Evolutionary conservation across 1,140 invertebrate species (phyloP).

Genomic region (Drosophila ogumai): DNA sequence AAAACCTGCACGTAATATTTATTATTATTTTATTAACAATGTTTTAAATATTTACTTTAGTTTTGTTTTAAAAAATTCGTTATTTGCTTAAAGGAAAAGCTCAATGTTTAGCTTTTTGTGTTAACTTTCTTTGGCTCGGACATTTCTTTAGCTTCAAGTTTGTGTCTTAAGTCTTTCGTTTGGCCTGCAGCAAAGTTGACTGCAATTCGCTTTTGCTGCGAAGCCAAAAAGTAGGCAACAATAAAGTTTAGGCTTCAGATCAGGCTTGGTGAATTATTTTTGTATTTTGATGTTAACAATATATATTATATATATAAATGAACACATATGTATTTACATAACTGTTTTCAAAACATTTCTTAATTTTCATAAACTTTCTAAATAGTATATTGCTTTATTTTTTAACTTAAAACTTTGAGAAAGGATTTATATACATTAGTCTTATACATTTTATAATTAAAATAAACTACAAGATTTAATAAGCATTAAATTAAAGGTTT

Average conservation of each 20-base stretch:
- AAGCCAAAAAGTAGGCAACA: constrained; percentile 39
- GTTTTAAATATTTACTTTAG: background rate
- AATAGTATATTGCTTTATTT: too few relatives aligned
- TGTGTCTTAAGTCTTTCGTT: constrained; percentile 63
- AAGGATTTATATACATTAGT: too few relatives aligned
- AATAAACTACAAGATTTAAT: too few relatives aligned
- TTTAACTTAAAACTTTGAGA: too few relatives aligned
- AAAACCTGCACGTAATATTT: background rate
- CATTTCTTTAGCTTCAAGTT: constrained; percentile 31
- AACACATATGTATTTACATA: too few relatives aligned
- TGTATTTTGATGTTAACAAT: too few relatives aligned
- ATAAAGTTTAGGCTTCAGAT: too few relatives aligned
- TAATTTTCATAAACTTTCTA: too few relatives aligned
- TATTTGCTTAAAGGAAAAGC: background rate
- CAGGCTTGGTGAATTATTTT: background rate
- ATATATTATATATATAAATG: too few relatives aligned
- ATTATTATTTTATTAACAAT: background rate
- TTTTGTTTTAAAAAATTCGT: background rate
- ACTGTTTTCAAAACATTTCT: background rate
- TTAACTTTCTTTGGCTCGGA: background rate
- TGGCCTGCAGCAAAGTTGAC: constrained; percentile 38
- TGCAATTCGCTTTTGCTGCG: background rate
- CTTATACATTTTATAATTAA: too few relatives aligned
- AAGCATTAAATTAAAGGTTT: too few relatives aligned
- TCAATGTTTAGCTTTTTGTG: background rate